phyloP scores from a whole-genome alignment of 1,140 invertebrate species.

The Trichogramma pretiosum region DNA sequence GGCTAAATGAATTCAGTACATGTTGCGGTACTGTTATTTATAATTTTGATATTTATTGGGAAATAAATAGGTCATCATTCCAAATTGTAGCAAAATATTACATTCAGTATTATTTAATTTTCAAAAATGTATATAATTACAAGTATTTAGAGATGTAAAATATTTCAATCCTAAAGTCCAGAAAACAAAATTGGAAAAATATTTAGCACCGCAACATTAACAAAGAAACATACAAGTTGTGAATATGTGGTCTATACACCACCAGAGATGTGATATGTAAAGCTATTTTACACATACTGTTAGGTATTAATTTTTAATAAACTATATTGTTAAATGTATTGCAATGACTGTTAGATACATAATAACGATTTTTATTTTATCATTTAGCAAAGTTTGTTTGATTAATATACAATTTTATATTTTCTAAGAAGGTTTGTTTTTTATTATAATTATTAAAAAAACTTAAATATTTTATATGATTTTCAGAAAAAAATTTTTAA shows the following conservation, averaged over 20 bases:
- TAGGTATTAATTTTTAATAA: conserved; percentile 35
- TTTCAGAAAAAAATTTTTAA: too few species aligned
- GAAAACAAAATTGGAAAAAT: conserved; percentile 3
- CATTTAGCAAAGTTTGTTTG: conserved; percentile 8
- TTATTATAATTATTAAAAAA: too few species aligned
- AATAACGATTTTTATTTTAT: conserved; percentile 23
- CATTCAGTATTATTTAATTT: conserved; percentile 11
- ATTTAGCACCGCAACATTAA: conserved; percentile 11
- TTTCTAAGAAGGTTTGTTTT: too few species aligned
- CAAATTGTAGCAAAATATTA: conserved; percentile 4
- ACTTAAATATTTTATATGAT: too few species aligned
- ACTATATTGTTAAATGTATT: conserved; percentile 33
- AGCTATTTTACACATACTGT: conserved; percentile 36
- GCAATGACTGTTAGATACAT: conserved; percentile 31
- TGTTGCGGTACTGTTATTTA: conserved; percentile 5
- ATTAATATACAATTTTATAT: conserved; percentile 11
- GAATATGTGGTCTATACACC: conserved; percentile 22
- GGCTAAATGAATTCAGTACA: conserved; percentile 28
- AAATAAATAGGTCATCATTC: background rate
- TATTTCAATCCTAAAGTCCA: too few species aligned
- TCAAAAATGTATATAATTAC: conserved; percentile 3
- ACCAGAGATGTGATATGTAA: conserved; percentile 46
- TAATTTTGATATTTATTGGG: background rate
- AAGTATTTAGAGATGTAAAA: background rate
- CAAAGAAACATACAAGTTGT: conserved; percentile 8